Percentiles rank a stretch among this genome's conserved stretches.
Evolutionary conservation across 1,140 invertebrate genomes (phyloP).

Genomic region (Pentalonia nigronervosa): DNA sequence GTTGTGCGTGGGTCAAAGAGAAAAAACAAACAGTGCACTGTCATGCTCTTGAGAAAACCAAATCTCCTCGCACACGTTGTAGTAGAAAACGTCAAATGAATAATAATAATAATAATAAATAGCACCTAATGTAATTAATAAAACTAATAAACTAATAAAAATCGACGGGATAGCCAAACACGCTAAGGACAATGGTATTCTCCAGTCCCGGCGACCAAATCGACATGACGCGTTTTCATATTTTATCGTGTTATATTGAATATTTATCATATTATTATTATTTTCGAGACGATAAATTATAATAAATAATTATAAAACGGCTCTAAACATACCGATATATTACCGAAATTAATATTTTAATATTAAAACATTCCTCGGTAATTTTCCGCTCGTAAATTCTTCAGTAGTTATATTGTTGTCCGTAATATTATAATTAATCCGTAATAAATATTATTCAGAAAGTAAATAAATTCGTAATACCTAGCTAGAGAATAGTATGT

Average conservation of each 20-base stretch:
- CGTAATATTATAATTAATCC: slow-evolving; percentile 1
- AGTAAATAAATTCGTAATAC: slow-evolving; percentile 23
- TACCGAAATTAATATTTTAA: slow-evolving; percentile 39
- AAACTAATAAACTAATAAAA: background rate
- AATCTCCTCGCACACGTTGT: background rate
- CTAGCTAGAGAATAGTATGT: background rate
- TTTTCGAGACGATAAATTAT: background rate
- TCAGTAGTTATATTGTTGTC: background rate
- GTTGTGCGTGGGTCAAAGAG: too few species aligned
- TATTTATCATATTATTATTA: slow-evolving; percentile 29
- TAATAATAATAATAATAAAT: too few species aligned
- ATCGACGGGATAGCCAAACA: background rate
- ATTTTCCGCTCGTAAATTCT: slow-evolving; percentile 52
- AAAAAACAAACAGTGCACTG: too few species aligned
- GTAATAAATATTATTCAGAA: slow-evolving; percentile 46
- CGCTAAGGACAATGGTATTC: background rate
- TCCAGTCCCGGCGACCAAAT: background rate
- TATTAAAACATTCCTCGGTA: slow-evolving; percentile 38
- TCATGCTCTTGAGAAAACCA: background rate
- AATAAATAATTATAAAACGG: background rate
- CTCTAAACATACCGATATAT: background rate
- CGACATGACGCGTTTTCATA: background rate
- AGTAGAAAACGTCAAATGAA: background rate
- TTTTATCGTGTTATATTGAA: slow-evolving; percentile 32
- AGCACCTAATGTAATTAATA: background rate